Evolutionary conservation across 2,797 vertebrate genomes (phyloP), one percentile per base, ranked within the genome.

Genomic region (Sebastes trivittatus): DNA sequence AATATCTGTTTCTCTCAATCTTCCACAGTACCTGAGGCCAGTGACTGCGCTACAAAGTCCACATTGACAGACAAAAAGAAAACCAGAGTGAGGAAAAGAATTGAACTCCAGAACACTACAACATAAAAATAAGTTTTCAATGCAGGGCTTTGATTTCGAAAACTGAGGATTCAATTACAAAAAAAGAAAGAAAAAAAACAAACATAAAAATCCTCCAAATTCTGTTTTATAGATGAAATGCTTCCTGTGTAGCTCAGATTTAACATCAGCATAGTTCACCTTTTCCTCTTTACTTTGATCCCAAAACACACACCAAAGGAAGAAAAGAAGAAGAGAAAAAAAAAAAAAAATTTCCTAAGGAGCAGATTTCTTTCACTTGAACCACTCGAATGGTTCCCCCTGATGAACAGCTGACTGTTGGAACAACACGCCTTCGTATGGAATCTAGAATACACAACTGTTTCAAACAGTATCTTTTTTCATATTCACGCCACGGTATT

Each of bases 21-120:
- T 88, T 94, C 94, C 96, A 96, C 95, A 96, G 96, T 95, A 95
- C 95, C 94, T 94, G 95, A 96, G 95, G 92, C 94, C 95, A 95
- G 95, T 93, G 94, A 96, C 96, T 95, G 95, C 93, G 95, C 95
- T 95, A 95, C 95, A 94, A 92, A 95, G 93, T 95, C 95, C 94
- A 95, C 67, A 72, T 85, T 81, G 87, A 96, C 92, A 92, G 88
- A 95, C 89, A 84, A 85, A 89, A 92, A 92, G 52, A 90, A 92
- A 93, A 81, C 90, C 88, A 92, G 88, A 88, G 78, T 72, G 85
- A 93, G 82, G 83, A 84, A 89, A 90, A 85, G 56, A 90, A 89
- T 68, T 72, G 74, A 92, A 91, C 92, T 95, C 93, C 95, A 95
- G 92, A 94, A 93, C 91, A 95, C 93, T 95, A 96, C 91, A 93